Conservation (phyloP, 1,140 invertebrate genomes). For the Lepidurus arcticus region DNA sequence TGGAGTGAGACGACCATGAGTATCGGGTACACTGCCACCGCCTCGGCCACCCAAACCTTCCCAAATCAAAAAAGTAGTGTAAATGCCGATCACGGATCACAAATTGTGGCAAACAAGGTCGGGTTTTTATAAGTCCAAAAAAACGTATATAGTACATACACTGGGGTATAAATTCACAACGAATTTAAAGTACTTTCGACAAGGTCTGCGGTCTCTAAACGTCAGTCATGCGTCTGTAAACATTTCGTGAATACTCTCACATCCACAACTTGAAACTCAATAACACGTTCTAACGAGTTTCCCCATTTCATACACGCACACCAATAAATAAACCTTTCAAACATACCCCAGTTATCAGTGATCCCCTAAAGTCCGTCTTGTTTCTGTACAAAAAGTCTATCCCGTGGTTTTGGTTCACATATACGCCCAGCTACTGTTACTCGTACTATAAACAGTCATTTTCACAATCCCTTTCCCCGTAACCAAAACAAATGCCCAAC, state of each 20-base stretch:
- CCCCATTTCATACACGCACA: not conserved
- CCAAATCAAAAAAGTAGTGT: too few species aligned
- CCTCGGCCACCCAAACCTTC: not conserved
- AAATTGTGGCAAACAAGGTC: too few species aligned
- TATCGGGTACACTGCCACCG: not conserved
- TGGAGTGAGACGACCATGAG: not conserved
- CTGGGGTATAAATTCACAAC: not conserved
- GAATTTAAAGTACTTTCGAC: not conserved
- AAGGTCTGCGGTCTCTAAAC: not conserved
- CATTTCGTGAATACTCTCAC: not conserved
- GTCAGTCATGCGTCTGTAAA: not conserved
- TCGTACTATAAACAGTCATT: not conserved
- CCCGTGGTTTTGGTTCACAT: not conserved
- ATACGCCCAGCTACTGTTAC: not conserved
- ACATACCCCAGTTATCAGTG: not conserved
- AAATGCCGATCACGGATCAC: too few species aligned
- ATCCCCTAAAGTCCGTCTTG: not conserved
- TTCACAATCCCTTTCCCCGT: constrained; percentile 2
- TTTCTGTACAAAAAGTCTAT: not conserved
- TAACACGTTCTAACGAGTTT: not conserved
- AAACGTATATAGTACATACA: constrained; percentile 6
- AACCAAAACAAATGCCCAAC: constrained; percentile 19
- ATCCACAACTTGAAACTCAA: not conserved
- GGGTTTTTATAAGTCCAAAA: not conserved
- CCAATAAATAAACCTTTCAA: constrained; percentile 6